Conservation (phyloP, 1,140 invertebrate species). For the Cephus cinctus region DNA sequence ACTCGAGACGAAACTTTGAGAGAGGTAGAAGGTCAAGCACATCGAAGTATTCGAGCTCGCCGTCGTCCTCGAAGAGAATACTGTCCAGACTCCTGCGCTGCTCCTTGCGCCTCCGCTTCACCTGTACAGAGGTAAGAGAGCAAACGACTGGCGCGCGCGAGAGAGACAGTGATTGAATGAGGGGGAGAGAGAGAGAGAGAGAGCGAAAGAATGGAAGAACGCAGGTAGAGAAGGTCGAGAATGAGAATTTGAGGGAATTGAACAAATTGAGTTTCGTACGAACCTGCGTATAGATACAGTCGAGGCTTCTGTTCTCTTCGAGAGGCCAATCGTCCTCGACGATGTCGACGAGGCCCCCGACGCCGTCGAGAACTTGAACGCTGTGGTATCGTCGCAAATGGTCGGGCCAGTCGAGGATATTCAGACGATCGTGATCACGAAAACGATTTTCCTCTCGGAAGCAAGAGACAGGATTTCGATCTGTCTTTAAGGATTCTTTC, state of each 20-base stretch:
- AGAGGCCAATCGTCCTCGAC: constrained; percentile 51
- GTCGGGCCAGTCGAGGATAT: constrained; percentile 51
- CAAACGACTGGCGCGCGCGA: too few species aligned
- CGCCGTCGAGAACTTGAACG: constrained; percentile 50
- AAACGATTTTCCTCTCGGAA: constrained; percentile 18
- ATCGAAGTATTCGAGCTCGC: constrained; percentile 51
- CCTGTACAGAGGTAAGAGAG: too few species aligned
- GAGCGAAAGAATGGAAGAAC: too few species aligned
- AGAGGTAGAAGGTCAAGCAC: constrained; percentile 50
- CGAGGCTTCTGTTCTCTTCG: constrained; percentile 47
- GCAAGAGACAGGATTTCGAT: too few species aligned
- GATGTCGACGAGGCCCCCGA: constrained; percentile 50
- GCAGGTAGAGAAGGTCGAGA: not conserved
- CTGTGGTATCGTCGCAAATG: constrained; percentile 45
- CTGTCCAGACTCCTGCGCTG: constrained; percentile 51
- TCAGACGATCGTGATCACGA: constrained; percentile 40
- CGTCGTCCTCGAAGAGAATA: constrained; percentile 50
- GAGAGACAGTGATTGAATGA: not conserved
- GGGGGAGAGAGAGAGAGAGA: too few species aligned
- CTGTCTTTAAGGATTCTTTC: too few species aligned
- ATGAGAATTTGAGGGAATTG: not conserved
- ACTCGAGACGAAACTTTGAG: constrained; percentile 47
- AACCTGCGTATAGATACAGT: constrained; percentile 53
- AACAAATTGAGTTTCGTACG: too few species aligned
- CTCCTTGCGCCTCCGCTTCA: constrained; percentile 52